Conservation (phyloP, 2,113 vertebrate species). For the Dissostichus mawsoni region DNA sequence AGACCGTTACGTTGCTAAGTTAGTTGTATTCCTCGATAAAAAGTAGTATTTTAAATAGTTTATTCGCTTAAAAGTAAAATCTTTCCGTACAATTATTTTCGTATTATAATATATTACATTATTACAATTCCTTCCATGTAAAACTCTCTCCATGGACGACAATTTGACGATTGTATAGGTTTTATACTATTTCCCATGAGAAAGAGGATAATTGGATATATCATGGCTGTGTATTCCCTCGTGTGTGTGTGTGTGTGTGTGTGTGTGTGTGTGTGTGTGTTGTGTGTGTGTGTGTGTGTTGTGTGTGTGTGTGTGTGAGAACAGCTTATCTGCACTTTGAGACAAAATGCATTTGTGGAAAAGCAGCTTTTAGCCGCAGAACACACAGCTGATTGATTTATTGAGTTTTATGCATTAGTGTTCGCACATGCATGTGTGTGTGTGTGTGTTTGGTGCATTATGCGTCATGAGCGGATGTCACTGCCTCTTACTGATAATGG, state of each 20-base stretch:
- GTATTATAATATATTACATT: neutral
- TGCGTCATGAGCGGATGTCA: slow-evolving; percentile 64
- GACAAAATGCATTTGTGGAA: slow-evolving; percentile 73
- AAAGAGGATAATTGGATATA: no score
- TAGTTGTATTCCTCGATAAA: no score
- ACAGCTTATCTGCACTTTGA: slow-evolving; percentile 69
- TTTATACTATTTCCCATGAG: no score
- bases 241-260: neutral
- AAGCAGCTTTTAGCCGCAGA: slow-evolving; percentile 72
- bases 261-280: neutral
- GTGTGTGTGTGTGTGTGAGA: neutral
- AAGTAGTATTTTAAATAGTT: neutral
- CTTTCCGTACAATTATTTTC: no score
- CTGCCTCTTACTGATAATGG: slow-evolving; percentile 68
- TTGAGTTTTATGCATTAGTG: slow-evolving; percentile 73
- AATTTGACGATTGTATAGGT: neutral
- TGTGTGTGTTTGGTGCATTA: slow-evolving; percentile 54
- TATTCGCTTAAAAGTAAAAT: neutral
- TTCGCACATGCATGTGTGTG: slow-evolving; percentile 18
- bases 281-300: neutral
- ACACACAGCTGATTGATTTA: slow-evolving; percentile 72
- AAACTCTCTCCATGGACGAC: neutral
- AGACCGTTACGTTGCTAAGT: no score
- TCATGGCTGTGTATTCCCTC: neutral
- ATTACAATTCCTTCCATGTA: neutral